Evolutionary conservation across 2,113 vertebrate genomes (phyloP).

Genomic region (Mus spicilegus): DNA sequence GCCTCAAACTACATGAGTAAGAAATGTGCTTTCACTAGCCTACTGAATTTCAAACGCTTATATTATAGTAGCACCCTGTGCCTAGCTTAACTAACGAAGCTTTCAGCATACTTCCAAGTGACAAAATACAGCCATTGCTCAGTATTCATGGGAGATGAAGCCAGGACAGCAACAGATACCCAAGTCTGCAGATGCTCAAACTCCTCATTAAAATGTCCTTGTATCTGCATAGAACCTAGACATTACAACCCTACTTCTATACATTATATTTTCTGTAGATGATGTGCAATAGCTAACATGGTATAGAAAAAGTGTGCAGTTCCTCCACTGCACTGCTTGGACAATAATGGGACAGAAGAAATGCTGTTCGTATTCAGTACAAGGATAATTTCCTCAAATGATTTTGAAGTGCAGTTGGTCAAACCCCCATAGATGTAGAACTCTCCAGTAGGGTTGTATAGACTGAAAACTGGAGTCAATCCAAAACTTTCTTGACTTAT

Average conservation of each 20-base stretch:
- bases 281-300: neutral
- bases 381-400: neutral
- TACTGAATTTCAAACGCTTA: neutral
- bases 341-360: neutral
- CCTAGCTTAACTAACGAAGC: neutral
- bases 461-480: neutral
- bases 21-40: neutral
- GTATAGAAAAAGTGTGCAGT: neutral
- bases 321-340: neutral
- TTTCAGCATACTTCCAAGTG: neutral
- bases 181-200: neutral
- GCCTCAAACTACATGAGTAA: neutral
- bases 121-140: neutral
- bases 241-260: too few species aligned
- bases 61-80: neutral
- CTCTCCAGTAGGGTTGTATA: neutral
- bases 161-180: neutral
- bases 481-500: neutral
- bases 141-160: neutral
- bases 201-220: neutral
- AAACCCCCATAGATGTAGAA: neutral
- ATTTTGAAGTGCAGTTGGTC: neutral
- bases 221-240: neutral
- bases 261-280: neutral
- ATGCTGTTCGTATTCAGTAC: neutral